Conservation (phyloP, 2,797 vertebrate genomes). For the Perodicticus potto region DNA sequence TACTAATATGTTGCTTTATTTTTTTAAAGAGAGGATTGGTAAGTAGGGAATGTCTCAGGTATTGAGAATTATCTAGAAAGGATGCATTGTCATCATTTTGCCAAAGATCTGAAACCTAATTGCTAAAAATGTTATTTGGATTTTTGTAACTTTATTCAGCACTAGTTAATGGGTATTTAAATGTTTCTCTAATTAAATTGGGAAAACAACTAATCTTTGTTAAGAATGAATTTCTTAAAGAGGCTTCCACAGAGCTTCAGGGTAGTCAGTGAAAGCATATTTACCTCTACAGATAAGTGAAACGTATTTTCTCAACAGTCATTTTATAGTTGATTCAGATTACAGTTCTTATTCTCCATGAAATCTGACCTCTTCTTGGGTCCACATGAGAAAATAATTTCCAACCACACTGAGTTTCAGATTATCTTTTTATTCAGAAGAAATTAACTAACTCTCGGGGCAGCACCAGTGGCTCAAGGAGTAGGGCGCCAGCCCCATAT, state of each 20-base stretch:
- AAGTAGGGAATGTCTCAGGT: neutral
- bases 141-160: constrained; percentile 25
- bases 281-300: neutral
- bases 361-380: neutral
- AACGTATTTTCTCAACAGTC: constrained; percentile 16
- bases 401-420: neutral
- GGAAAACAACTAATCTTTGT: constrained; percentile 54
- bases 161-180: constrained; percentile 66
- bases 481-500: no score
- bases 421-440: constrained; percentile 53
- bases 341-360: constrained; percentile 36
- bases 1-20: neutral
- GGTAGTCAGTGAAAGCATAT: neutral
- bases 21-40: neutral
- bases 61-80: constrained; percentile 10
- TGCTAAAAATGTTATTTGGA: constrained; percentile 28
- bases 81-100: neutral
- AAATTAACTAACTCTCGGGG: constrained; percentile 32
- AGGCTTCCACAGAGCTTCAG: neutral
- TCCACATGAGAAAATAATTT: constrained; percentile 28
- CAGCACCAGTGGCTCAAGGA: no score
- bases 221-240: constrained; percentile 64
- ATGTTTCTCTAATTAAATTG: constrained; percentile 69
- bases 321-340: constrained; percentile 34
- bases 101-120: constrained; percentile 46